Conservation (phyloP, 2,113 vertebrate genomes). For the Gambusia holbrooki region DNA sequence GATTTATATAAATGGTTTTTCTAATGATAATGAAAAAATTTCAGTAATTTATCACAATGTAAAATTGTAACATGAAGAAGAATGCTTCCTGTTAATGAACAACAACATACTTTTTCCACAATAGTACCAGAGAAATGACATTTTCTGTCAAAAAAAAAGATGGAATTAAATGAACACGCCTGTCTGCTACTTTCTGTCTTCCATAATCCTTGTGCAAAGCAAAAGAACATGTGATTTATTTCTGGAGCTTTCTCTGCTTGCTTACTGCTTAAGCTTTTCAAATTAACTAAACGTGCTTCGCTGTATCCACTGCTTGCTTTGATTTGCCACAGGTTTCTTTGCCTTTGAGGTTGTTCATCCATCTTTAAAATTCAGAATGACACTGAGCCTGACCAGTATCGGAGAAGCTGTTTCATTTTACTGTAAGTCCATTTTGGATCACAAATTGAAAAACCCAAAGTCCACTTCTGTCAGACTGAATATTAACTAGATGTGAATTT, state of each 20-base stretch:
- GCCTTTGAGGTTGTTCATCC: slow-evolving; percentile 42
- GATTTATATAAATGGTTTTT: no score
- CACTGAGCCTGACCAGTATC: slow-evolving; percentile 32
- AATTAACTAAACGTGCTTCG: slow-evolving; percentile 28
- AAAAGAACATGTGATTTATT: slow-evolving; percentile 17
- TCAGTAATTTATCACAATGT: no score
- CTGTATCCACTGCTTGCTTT: slow-evolving; percentile 22
- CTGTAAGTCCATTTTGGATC: neutral
- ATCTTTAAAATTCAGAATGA: slow-evolving; percentile 24
- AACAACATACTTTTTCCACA: neutral
- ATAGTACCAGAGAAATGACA: neutral
- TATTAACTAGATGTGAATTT: neutral
- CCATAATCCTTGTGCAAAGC: neutral
- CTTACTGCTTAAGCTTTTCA: slow-evolving; percentile 34
- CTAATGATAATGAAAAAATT: no score
- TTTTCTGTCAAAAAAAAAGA: slow-evolving; percentile 3
- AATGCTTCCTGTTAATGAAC: neutral
- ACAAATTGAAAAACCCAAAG: neutral
- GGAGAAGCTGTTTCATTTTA: slow-evolving; percentile 29
- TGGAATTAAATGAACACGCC: slow-evolving; percentile 6
- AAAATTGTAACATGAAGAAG: no score
- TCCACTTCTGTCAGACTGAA: neutral
- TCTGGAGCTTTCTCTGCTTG: slow-evolving; percentile 17
- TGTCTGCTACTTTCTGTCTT: neutral
- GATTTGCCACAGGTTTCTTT: slow-evolving; percentile 25